A percentile compares a stretch with the other conserved stretches of the same genome.
phyloP scores from a whole-genome alignment of 2,888 invertebrate genomes.

The Stegana nigrithorax region DNA sequence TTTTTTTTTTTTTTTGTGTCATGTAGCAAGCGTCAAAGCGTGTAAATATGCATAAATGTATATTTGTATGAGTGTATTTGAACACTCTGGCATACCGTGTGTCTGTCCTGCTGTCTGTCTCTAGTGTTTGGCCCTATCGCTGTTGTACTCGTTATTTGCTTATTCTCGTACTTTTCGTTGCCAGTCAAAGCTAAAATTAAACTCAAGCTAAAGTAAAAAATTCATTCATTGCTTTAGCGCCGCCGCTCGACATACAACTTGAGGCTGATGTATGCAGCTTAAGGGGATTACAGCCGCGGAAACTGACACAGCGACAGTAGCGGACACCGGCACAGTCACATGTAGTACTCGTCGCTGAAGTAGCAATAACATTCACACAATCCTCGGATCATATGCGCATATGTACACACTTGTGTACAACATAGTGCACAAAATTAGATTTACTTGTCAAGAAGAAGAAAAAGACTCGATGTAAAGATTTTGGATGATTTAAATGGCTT shows the following conservation, averaged over 20 bases:
- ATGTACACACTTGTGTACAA: too few relatives aligned
- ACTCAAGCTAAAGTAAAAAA: slow-evolving; percentile 47
- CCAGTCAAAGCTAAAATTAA: slow-evolving; percentile 55
- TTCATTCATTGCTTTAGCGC: slow-evolving; percentile 22
- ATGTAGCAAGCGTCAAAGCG: background rate
- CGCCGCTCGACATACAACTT: slow-evolving; percentile 18
- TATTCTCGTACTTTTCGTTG: background rate
- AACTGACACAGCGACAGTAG: slow-evolving; percentile 21
- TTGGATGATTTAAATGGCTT: too few relatives aligned
- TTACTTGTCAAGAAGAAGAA: too few relatives aligned
- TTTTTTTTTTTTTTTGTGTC: too few relatives aligned
- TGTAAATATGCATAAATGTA: background rate
- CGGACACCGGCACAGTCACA: slow-evolving; percentile 25
- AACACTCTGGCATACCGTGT: background rate
- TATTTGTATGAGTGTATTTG: too few relatives aligned
- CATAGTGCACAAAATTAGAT: too few relatives aligned
- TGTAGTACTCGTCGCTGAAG: too few relatives aligned
- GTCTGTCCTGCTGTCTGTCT: slow-evolving; percentile 26
- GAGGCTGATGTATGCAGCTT: slow-evolving; percentile 32
- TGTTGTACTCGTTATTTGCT: too few relatives aligned
- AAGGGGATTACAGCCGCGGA: slow-evolving; percentile 41
- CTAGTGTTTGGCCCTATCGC: too few relatives aligned
- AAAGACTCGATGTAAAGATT: too few relatives aligned
- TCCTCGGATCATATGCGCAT: too few relatives aligned
- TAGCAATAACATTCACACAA: too few relatives aligned